Evolutionary conservation across 2,113 vertebrate genomes (phyloP).

Genomic region (Xyrauchen texanus): DNA sequence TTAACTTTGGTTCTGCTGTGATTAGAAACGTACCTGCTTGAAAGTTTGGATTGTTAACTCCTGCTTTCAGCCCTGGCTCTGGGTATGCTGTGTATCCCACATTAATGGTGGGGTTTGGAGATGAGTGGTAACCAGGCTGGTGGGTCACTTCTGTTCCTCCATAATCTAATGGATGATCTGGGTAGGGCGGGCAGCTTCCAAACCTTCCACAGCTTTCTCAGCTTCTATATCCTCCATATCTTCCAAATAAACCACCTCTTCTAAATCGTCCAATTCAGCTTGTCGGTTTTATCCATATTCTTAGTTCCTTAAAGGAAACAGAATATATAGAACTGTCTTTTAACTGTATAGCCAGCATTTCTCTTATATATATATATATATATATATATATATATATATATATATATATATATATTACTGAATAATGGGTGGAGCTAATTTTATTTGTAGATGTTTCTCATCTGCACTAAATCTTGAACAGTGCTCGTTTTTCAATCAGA

Average conservation of each 20-base stretch:
- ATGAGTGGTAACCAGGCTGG: not conserved
- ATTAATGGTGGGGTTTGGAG: slow-evolving; percentile 6
- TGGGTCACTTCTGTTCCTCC: not conserved
- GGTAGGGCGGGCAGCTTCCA: slow-evolving; percentile 4
- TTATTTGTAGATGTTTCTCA: not conserved
- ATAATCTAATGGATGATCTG: not conserved
- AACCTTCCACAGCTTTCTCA: not conserved
- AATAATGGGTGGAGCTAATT: too few relatives aligned
- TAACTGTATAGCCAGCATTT: not conserved
- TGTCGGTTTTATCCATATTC: not conserved
- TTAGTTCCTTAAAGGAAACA: not conserved
- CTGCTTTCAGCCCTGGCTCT: not conserved
- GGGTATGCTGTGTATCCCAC: slow-evolving; percentile 11
- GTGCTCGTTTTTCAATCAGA: not conserved
- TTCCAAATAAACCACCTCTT: slow-evolving; percentile 16
- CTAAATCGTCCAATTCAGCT: not conserved
- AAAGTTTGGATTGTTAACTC: slow-evolving; percentile 10
- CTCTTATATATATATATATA: too few relatives aligned
- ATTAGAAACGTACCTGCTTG: not conserved
- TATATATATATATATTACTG: too few relatives aligned
- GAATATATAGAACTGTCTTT: not conserved
- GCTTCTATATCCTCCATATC: not conserved
- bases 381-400: too few relatives aligned
- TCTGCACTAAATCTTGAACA: not conserved
- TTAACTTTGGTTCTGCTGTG: not conserved